Percentiles rank a stretch among this genome's conserved stretches.
Conservation (phyloP, 2,797 vertebrate genomes). For the Neoniphon sammara region DNA sequence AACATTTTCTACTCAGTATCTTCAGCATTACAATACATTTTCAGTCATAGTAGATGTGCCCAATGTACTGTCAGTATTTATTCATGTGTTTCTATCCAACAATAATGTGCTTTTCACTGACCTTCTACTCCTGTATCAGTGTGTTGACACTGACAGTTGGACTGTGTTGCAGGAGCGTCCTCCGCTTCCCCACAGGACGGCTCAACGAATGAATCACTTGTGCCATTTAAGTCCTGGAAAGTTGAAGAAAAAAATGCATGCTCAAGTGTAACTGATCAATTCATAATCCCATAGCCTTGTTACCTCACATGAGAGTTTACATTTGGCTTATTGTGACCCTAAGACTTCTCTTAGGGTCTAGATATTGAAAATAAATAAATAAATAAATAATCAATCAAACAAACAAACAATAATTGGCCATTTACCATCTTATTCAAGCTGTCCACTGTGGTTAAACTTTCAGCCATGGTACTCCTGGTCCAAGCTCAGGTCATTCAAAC, state of each 20-base stretch:
- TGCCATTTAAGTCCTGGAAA: conserved; percentile 28
- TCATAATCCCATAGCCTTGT: no score
- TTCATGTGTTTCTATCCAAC: background rate
- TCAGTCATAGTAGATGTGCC: background rate
- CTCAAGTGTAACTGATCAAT: background rate
- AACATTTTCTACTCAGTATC: background rate
- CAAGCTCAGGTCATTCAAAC: background rate
- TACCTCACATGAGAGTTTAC: no score
- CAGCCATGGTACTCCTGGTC: background rate
- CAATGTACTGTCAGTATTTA: background rate
- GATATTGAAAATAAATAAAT: no score
- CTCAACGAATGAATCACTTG: conserved; percentile 17
- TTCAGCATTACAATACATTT: background rate
- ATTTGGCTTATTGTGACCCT: no score
- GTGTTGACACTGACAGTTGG: background rate
- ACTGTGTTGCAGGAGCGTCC: background rate
- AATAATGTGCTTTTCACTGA: background rate
- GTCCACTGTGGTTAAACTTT: background rate
- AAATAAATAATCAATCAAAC: no score
- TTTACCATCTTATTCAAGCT: conserved; percentile 2
- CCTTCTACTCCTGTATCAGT: conserved; percentile 17
- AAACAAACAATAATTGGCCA: no score
- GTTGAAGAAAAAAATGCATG: background rate
- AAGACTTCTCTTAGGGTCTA: no score
- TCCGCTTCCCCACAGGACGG: background rate